Evolutionary conservation across 2,113 vertebrate species (phyloP).

Genomic region (Kobus ellipsiprymnus): DNA sequence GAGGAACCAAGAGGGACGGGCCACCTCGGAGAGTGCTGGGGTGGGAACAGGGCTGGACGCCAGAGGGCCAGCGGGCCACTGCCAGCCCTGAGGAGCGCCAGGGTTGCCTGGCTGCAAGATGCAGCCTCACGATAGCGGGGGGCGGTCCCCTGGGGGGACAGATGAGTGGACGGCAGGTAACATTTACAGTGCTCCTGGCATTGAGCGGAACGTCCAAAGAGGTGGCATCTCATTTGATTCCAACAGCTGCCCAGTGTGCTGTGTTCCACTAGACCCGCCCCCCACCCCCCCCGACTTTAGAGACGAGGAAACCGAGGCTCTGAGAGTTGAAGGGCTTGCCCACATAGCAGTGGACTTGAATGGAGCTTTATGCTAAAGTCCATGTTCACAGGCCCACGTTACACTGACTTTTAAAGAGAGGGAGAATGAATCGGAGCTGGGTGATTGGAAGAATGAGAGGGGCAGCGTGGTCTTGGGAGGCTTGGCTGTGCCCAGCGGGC

Average conservation of each 20-base stretch:
- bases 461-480: neutral
- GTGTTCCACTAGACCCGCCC: neutral
- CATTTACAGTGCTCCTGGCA: neutral
- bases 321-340: neutral
- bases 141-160: neutral
- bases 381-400: neutral
- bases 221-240: neutral
- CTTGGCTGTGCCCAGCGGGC: neutral
- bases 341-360: neutral
- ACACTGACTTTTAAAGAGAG: neutral
- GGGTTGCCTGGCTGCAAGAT: neutral
- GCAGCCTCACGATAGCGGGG: neutral
- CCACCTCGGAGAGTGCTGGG: neutral
- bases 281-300: fast-evolving
- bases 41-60: neutral
- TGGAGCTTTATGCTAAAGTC: neutral
- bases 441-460: neutral
- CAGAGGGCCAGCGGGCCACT: neutral
- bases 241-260: neutral
- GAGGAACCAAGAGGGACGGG: neutral
- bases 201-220: neutral
- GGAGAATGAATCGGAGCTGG: neutral
- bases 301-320: neutral
- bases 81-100: neutral
- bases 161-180: neutral